phyloP scores from a whole-genome alignment of 2,113 vertebrate genomes.

The Eulacestoma nigropectus region DNA sequence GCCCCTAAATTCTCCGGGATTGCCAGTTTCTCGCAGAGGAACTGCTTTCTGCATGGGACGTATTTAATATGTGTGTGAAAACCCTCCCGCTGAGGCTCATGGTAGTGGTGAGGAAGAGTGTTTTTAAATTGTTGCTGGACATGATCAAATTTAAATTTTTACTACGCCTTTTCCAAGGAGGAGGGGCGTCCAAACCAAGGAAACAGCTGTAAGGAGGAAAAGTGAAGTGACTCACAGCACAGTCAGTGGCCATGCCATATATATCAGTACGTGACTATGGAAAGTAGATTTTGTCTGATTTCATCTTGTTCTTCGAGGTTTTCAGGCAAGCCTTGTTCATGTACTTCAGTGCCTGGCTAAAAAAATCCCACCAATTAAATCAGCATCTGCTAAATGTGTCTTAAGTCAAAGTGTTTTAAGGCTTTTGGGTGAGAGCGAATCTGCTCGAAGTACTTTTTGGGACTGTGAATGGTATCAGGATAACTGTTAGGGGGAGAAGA shows the following conservation, averaged over 20 bases:
- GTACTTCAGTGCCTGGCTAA: neutral
- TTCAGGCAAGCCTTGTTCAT: neutral
- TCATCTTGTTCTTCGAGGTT: neutral
- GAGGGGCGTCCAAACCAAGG: neutral
- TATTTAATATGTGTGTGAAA: neutral
- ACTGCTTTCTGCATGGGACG: accelerated
- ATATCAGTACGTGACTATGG: neutral
- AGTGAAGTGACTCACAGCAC: neutral
- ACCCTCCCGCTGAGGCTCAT: accelerated
- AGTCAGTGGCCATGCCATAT: neutral
- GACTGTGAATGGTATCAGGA: neutral
- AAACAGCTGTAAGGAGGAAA: neutral
- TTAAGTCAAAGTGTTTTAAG: neutral
- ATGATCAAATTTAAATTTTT: neutral
- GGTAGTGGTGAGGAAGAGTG: neutral
- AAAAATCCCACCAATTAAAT: neutral
- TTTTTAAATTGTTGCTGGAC: neutral
- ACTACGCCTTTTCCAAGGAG: neutral
- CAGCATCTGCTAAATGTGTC: neutral
- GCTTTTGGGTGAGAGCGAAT: neutral
- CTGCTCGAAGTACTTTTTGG: neutral
- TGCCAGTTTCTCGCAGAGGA: accelerated
- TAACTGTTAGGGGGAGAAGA: neutral
- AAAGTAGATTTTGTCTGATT: neutral
- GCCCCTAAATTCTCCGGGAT: neutral